Evolutionary conservation across 2,888 invertebrate genomes (phyloP), one percentile per base, ranked within the genome.

Genomic region (Habroteleia sp.): DNA sequence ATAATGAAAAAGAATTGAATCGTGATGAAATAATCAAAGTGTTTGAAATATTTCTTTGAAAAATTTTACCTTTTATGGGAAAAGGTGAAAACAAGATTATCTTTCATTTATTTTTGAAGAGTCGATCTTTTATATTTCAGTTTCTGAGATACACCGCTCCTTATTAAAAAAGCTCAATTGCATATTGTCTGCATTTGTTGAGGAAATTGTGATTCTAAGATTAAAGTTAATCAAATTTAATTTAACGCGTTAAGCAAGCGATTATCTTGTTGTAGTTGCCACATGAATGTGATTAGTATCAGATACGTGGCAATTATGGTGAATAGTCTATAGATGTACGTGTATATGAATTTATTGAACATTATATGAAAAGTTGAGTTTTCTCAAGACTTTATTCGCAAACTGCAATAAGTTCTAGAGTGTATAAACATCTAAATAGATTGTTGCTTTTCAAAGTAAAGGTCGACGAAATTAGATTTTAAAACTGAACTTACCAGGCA

Each of bases 241-340:
- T n/a, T n/a, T n/a, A n/a, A 20, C 4, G 31, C 11, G 11, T 17
- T 31, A 48, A 33, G 48, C 33, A 20, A n/a, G n/a, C n/a, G 48
- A 48, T 48, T 48, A 48, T 48, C 48, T 33, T 33, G 48, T 48
- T 48, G 13, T 20, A 48, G 11, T 48, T 48, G 33, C 48, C 48
- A 20, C 48, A 48, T 33, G 48, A 48, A 48, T 48, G 33, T 48
- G 48, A 58, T 58, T 44, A 58, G 27, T 37, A 60, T 46, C 25
- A 39, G 60, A 60, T 60, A 60, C 37, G 46, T 29, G 60, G 46
- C 48, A 60, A 60, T 60, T 60, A 56, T 56, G 56, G 56, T 3
- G 29, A 56, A 56, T 56, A 31, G 31, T 25, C 11, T 7, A 46
- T 14, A 39, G 25, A 10, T 27, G 17, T 42, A 23, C n/a, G 2